Evolutionary conservation across 2,888 invertebrate genomes (phyloP), one percentile per base, ranked within the genome.

Genomic region (Pammene fasciana): DNA sequence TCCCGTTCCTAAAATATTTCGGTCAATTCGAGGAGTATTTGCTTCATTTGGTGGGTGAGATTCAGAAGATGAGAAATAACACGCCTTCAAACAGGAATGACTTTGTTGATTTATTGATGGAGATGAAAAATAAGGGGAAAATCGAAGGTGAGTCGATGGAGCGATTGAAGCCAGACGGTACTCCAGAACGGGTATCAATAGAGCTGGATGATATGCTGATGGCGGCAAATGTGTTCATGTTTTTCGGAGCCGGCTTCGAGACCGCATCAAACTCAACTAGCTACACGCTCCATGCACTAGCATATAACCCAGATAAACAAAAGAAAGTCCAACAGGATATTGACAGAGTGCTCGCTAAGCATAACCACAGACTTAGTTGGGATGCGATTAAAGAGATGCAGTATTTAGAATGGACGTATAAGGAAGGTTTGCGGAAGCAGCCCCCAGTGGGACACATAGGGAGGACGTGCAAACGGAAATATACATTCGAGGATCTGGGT

Each of bases 241-340:
- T 89, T 74, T 89, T 90, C 41, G 83, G 80, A 7, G 93, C 91
- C n/a, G 93, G 93, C 4, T 92, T 89, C 45, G 92, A 92, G 73
- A 92, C 93, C 0, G 89, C 91, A 0, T 89, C 93, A 0, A 87
- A 88, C 0, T 83, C 88, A 2, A 85, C 90, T 1, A 89, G 88
- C 67, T 88, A 78, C 64, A 79, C 82, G 11, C 75, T 90, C 16
- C 88, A 90, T 67, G 81, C 87, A 70, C 79, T 93, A 0, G 91
- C 93, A 0, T 84, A 78, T 46, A 75, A 92, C 67, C 87, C 86
- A 0, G 85, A 90, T 8, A 76, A 85, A 36, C 93, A 92, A 70
- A 71, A 72, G 16, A 84, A 81, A 60, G 75, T 88, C 48, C 87
- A 87, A 66, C 75, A 79, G 0, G 87, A 93, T 74, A 86, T 92